phyloP scores from a whole-genome alignment of 2,888 invertebrate species.

The Nowickia ferox region DNA sequence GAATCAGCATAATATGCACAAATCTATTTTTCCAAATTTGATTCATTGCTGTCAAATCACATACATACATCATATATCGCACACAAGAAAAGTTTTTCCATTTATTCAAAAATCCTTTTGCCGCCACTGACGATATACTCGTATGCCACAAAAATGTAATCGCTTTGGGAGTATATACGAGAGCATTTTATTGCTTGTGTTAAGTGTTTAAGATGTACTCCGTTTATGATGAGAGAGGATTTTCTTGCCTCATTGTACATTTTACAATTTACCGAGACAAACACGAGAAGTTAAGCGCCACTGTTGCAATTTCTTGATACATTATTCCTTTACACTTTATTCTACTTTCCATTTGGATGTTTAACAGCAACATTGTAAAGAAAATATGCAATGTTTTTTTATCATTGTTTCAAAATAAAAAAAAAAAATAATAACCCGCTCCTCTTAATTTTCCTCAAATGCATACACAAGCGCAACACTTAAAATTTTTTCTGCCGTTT shows the following conservation, averaged over 20 bases:
- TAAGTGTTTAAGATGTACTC: too few species aligned
- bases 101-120: too few species aligned
- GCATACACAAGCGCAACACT: neutral
- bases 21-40: too few species aligned
- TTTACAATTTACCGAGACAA: neutral
- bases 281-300: neutral
- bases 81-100: too few species aligned
- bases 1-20: too few species aligned
- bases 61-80: too few species aligned
- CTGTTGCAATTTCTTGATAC: constrained; percentile 16
- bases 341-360: constrained; percentile 30
- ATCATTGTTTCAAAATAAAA: constrained; percentile 41
- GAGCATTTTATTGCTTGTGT: too few species aligned
- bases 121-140: too few species aligned
- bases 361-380: constrained; percentile 42
- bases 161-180: too few species aligned
- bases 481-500: constrained; percentile 29
- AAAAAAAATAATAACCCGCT: constrained; percentile 2
- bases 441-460: neutral
- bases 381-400: constrained; percentile 41
- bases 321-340: constrained; percentile 46
- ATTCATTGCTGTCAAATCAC: too few species aligned
- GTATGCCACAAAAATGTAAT: too few species aligned
- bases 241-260: neutral
- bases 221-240: too few species aligned